Evolutionary conservation across 2,797 vertebrate species (phyloP).

Genomic region (Acridotheres tristis): DNA sequence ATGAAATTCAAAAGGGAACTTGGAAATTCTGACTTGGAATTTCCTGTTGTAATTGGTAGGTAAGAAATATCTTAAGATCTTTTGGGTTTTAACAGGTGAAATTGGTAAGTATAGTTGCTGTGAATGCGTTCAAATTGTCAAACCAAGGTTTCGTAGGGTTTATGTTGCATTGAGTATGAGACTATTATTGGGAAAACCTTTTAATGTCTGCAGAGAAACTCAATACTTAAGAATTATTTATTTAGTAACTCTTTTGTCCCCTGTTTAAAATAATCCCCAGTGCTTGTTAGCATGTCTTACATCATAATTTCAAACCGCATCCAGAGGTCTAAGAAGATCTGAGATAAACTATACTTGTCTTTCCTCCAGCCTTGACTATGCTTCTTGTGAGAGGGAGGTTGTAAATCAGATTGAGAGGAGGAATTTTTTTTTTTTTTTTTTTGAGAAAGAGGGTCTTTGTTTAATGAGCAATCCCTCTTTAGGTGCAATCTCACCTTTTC

Average conservation of each 20-base stretch:
- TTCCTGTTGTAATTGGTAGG: neutral
- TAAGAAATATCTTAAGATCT: neutral
- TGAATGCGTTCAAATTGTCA: neutral
- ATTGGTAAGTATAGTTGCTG: neutral
- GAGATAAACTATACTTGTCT: neutral
- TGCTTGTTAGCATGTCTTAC: neutral
- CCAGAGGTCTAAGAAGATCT: neutral
- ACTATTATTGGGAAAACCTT: neutral
- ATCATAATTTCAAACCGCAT: neutral
- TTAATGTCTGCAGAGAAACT: neutral
- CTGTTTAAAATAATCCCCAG: neutral
- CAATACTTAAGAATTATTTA: neutral
- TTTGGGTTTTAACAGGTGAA: neutral
- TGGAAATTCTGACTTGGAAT: neutral
- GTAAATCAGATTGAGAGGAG: neutral
- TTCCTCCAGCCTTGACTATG: neutral
- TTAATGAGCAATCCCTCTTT: neutral
- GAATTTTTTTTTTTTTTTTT: neutral
- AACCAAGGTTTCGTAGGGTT: neutral
- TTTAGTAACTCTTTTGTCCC: neutral
- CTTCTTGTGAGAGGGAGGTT: neutral
- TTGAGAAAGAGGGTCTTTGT: neutral
- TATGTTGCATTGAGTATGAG: neutral
- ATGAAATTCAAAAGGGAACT: neutral
- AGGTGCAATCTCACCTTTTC: neutral